Evolutionary conservation across 2,113 vertebrate genomes (phyloP), one percentile per base, ranked within the genome.

Genomic region (Ceyx margarethae): DNA sequence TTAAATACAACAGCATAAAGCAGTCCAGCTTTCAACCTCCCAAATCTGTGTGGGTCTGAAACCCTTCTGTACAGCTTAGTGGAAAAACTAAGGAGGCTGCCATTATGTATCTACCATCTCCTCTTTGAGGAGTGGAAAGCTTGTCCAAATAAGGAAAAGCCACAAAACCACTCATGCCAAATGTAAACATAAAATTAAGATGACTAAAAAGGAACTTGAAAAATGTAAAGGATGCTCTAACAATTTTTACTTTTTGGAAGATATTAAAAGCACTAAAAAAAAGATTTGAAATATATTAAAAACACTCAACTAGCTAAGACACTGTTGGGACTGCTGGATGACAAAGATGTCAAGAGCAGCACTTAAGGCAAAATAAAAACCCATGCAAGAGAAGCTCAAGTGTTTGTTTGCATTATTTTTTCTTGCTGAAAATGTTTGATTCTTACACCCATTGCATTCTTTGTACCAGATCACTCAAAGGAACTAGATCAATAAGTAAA

Each of bases 401-500:
- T 54, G 91, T 45, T 57, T 81, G 50, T n/a, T 79, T 87, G 26
- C 71, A 54, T 54, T 26, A 61, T 60, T 89, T 37, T 86, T 92
- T 66, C 46, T 73, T 57, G 21, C 45, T 76, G 54, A 79, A 92
- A 89, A 81, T 61, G 23, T 73, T 60, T 93, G 42, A 87, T 87
- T 79, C 33, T 42, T 91, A 53, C 3, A 85, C 2, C 37, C 50
- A 43, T 8, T 43, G 53, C 20, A 40, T 58, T 89, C 78, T 80
- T 85, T 91, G 78, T 78, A 81, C 9, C 69, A 76, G 29, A 73
- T 33, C 5, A 8, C 58, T 93, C 54, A 92, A 87, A 92, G 81
- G 81, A 94, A 85, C 62, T 66, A 62, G 78, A 95, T 89, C 91
- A 91, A 82, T 87, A 96, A 82, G 62, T 76, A 94, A 94, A 87